Conservation (phyloP, 2,797 vertebrate genomes). For the Huso huso region DNA sequence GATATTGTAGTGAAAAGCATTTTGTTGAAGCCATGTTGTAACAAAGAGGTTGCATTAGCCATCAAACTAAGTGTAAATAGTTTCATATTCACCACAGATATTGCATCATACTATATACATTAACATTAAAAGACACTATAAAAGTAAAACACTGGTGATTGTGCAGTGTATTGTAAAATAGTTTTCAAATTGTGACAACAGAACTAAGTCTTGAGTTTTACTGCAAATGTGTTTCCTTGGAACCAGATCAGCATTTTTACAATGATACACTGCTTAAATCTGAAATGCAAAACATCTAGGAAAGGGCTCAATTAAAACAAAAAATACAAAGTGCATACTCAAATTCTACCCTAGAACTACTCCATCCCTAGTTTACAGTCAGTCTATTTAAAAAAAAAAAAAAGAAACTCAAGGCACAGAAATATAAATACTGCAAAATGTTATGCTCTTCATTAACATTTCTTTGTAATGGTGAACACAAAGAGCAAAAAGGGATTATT, state of each 20-base stretch:
- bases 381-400: constrained; percentile 18
- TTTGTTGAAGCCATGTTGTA: constrained; percentile 23
- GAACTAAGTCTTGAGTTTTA: constrained; percentile 6
- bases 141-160: constrained; percentile 15
- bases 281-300: constrained; percentile 19
- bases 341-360: constrained; percentile 28
- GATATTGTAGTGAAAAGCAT: not conserved
- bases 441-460: constrained; percentile 33
- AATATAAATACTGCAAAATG: constrained; percentile 57
- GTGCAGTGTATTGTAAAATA: constrained; percentile 25
- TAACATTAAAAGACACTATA: not conserved
- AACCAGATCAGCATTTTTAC: constrained; percentile 2
- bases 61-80: constrained; percentile 44
- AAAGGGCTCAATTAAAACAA: constrained; percentile 16
- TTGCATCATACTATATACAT: constrained; percentile 8
- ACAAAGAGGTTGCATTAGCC: constrained; percentile 29
- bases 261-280: constrained; percentile 5
- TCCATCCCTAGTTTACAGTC: constrained; percentile 35
- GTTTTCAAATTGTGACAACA: constrained; percentile 6
- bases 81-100: constrained; percentile 31
- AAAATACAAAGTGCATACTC: constrained; percentile 27
- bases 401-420: constrained; percentile 54
- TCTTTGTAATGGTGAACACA: not conserved
- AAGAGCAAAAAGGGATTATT: not conserved
- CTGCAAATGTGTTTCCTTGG: constrained; percentile 4